phyloP scores from a whole-genome alignment of 2,113 vertebrate species.

The Protobothrops flavoviridis region DNA sequence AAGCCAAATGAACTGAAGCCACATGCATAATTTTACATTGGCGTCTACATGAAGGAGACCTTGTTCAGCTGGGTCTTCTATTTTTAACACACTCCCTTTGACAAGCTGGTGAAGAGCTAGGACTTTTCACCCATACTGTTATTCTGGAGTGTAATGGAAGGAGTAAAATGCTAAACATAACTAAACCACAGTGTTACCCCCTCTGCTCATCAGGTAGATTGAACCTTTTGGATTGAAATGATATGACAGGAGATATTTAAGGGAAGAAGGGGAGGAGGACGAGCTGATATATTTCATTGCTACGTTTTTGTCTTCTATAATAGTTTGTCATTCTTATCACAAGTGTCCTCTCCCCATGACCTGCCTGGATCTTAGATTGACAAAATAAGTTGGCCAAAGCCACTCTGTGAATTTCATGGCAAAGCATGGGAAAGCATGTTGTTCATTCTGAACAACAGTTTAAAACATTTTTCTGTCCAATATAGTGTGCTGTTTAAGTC shows the following conservation, averaged over 20 bases:
- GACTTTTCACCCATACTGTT: constrained; percentile 30
- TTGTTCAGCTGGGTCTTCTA: constrained; percentile 57
- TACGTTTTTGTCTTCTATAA: constrained; percentile 7
- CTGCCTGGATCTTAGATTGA: not conserved
- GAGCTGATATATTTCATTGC: not conserved
- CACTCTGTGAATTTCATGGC: not conserved
- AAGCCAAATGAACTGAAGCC: constrained; percentile 73
- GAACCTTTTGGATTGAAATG: not conserved
- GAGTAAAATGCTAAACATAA: constrained; percentile 46
- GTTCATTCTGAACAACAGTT: not conserved
- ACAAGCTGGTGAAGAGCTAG: constrained; percentile 13
- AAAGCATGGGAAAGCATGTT: no score
- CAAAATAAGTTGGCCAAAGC: not conserved
- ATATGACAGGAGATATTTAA: not conserved
- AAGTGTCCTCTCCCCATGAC: not conserved
- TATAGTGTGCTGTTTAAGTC: not conserved
- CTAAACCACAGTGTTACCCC: not conserved
- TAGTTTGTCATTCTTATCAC: constrained; percentile 9
- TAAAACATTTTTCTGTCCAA: not conserved
- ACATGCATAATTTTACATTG: constrained; percentile 59
- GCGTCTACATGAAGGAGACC: constrained; percentile 31
- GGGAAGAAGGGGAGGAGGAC: not conserved
- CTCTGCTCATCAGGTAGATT: not conserved
- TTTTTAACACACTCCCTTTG: constrained; percentile 52
- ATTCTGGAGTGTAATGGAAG: constrained; percentile 24